Base-by-base conservation (phyloP, 2,113 vertebrate species). In the Plectropomus leopardus region DNA sequence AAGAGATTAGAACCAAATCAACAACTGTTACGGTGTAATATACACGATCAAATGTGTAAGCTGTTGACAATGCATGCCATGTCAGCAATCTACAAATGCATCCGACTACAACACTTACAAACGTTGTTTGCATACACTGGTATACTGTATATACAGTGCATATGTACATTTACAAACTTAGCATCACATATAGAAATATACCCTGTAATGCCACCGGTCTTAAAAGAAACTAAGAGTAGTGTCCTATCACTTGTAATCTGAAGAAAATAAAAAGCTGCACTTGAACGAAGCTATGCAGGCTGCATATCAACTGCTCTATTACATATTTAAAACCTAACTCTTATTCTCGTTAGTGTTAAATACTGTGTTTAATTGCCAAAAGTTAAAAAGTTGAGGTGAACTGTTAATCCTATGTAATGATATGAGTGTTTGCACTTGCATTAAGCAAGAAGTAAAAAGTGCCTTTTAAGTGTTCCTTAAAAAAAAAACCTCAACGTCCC, bases 171-270 rank as follows among this genome's bases (percentile, higher is more conserved):
- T 55, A 89, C 85, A 86, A 89, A 86, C 72, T 74, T 88, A 92
- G 83, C 86, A 89, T 93, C 88, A 93, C 85, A 89, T 83, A 81
- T 85, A 89, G 81, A 92, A 92, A 90, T 88, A 93, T 94, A 95
- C 93, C 95, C 93, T 95, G 94, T 94, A 93, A 94, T 93, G 92
- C 92, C 90, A 92, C 70, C 85, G 69, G 83, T 82, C 84, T 88
- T 90, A 85, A 65, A 85, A 90, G 71, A 90, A 92, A 87, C 78
- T 88, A 84, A 80, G 89, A 83, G 63, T 80, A 80, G 76, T 90
- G 64, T 93, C 72, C 80, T 87, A 76, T 88, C 69, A 72, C 58
- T 81, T 76, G 53, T 51, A 73, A 81, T 84, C 55, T 73, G 64
- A 70, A 88, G 66, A 66, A 82, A 66, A 73, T 61, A 73, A 86